Base-by-base conservation (phyloP, 2,797 vertebrate species). In the Microctenopoma stevenorrisi region DNA sequence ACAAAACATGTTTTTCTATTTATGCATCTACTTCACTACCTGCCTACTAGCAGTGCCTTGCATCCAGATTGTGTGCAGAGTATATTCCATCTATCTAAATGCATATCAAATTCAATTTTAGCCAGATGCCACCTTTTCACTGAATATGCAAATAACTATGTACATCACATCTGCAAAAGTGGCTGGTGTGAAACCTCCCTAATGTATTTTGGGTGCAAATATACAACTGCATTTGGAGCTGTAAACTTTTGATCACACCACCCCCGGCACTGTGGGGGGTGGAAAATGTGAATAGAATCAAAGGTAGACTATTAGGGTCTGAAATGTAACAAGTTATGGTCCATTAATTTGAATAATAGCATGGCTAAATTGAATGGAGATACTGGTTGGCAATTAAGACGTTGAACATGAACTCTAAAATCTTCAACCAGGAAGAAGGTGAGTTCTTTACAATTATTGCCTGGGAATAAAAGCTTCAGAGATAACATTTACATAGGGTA, bases 221-320 rank as follows among this genome's bases (percentile, higher is more conserved):
- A 54, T 44, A 33, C 14, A 4, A 43, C 44, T 64, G 26, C 11
- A 54, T 70, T 77, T 55, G 65, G 18, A 62, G 22, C 7, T 63
- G 61, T 57, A 42, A 64, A 60, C 28, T 16, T 64, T 30, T 48
- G 30, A 68, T 66, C 57, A 51, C 12, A 35, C 57, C 51, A 37
- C 25, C n/a, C 11, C 18, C 22, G 43, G 37, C 18, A 56, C 22
- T 16, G 18, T 50, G 13, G 15, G 30, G 16, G n/a, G 48, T 8
- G 15, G 11, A 56, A 60, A 72, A 12, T 64, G 33, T 56, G 50
- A 8, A 58, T 18, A 50, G 37, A n/a, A 30, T n/a, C 22, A 61
- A 64, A 44, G 2, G 4, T 14, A 26, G 14, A 40, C 6, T 7
- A 30, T 16, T 22, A 48, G 44, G 33, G 25, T 30, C 38, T 7